Evolutionary conservation across 2,113 vertebrate species (phyloP).

Genomic region (Bos indicus): DNA sequence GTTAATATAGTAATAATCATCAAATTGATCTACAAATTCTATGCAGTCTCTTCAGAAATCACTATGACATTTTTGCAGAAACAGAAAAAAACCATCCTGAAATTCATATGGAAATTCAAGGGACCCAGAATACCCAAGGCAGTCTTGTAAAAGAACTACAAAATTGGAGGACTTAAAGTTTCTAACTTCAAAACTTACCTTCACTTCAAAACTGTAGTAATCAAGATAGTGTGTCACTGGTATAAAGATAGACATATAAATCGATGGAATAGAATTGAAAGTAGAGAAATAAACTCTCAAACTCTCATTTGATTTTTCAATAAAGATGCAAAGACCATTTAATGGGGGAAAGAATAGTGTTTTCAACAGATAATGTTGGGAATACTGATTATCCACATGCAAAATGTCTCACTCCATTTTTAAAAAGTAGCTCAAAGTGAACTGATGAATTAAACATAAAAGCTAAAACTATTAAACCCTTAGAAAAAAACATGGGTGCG

Average conservation of each 20-base stretch:
- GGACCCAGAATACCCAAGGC: neutral
- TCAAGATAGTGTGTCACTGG: neutral
- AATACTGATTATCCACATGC: neutral
- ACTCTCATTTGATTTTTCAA: neutral
- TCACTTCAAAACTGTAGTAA: neutral
- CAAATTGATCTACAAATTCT: neutral
- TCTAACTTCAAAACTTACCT: neutral
- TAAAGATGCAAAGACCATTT: neutral
- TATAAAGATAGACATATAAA: neutral
- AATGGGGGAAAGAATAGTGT: neutral
- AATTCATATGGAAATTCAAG: neutral
- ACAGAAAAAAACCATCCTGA: neutral
- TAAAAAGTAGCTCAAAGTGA: neutral
- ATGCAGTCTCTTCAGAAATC: neutral
- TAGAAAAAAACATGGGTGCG: neutral
- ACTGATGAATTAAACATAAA: neutral
- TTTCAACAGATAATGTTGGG: neutral
- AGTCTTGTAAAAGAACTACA: neutral
- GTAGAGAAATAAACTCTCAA: neutral
- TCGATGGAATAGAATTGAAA: neutral
- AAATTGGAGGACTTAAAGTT: neutral
- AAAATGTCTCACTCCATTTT: neutral
- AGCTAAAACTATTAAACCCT: neutral
- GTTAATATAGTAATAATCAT: neutral
- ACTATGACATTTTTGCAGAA: neutral